Evolutionary conservation across 2,888 invertebrate genomes (phyloP), one percentile per base, ranked within the genome.

Genomic region (Drosophila setosimentum): DNA sequence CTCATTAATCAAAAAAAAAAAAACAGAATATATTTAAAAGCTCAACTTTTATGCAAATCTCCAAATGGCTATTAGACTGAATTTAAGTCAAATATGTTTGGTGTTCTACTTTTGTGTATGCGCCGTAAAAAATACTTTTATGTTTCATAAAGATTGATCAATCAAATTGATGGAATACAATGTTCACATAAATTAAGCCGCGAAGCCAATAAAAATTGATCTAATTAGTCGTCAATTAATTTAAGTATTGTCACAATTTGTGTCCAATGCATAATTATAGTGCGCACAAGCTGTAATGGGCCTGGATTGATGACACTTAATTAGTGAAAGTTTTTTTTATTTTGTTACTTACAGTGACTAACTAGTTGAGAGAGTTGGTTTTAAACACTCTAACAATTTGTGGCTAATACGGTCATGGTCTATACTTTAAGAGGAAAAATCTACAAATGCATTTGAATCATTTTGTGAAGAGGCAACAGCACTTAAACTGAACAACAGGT

Each of bases 311-410:
- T 37, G 13, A 27, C 68, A 51, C 37, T 77, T 68, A 73, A 60
- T 81, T 60, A 73, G 82, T 63, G 83, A 83, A 83, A 87, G 83
- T 70, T 68, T 21, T n/a, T 2, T 29, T 40, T 7, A 37, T 42
- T 7, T 6, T 29, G 37, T 29, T 49, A 24, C 16, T 37, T 37
- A 40, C 29, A 29, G 24, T 18, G 55, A 49, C 40, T 29, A 42
- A 37, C n/a, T 49, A 27, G 10, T 18, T 49, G 27, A 32, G 49
- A 54, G 68, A 55, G 68, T 24, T 45, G 24, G 45, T 11, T 42
- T 11, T 42, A 13, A 42, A 3, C 37, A 37, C 40, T 18, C 27
- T 27, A 48, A 29, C 51, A 57, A 42, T 33, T 29, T 32, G 42
- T 18, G 13, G 51, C n/a, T 16, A 37, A 48, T 48, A 35, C 30